Conservation (phyloP, 2,888 invertebrate genomes). For the Dolichomitus sp. region DNA sequence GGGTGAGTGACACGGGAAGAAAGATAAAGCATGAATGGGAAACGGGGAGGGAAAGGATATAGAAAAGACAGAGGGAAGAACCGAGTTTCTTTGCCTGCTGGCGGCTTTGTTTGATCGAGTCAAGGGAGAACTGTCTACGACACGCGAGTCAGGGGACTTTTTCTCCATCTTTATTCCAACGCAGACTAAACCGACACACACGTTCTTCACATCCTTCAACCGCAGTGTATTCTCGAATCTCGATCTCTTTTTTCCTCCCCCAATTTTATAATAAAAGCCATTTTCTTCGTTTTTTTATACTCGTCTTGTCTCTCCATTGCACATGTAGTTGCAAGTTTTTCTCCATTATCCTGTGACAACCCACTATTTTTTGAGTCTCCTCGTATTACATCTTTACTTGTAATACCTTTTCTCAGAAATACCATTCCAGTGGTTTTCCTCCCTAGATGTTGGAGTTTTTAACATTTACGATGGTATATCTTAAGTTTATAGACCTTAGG, state of each 20-base stretch:
- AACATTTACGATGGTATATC: too few relatives aligned
- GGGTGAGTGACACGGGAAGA: constrained; percentile 34
- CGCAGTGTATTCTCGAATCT: constrained; percentile 7
- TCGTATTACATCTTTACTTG: constrained; percentile 1
- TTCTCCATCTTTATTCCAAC: constrained; percentile 40
- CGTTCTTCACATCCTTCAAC: constrained; percentile 22
- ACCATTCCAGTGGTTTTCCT: too few relatives aligned
- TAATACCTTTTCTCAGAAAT: neutral
- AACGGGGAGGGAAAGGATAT: constrained; percentile 24
- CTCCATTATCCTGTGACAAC: neutral
- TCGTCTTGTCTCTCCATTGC: constrained; percentile 5
- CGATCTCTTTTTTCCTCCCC: constrained; percentile 7
- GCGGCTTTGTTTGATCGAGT: constrained; percentile 64
- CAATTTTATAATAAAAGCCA: constrained; percentile 19
- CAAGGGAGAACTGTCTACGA: constrained; percentile 62
- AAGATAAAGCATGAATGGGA: constrained; percentile 38
- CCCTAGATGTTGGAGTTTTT: too few relatives aligned
- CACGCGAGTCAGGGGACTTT: constrained; percentile 48
- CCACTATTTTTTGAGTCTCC: neutral
- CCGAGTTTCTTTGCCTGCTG: constrained; percentile 21
- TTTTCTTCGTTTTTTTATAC: neutral
- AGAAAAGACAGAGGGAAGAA: constrained; percentile 36
- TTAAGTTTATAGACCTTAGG: too few relatives aligned
- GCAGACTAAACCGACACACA: constrained; percentile 23
- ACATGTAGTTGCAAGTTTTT: neutral